Base-by-base conservation (phyloP, 2,797 vertebrate genomes). In the Eidolon dupreanum region DNA sequence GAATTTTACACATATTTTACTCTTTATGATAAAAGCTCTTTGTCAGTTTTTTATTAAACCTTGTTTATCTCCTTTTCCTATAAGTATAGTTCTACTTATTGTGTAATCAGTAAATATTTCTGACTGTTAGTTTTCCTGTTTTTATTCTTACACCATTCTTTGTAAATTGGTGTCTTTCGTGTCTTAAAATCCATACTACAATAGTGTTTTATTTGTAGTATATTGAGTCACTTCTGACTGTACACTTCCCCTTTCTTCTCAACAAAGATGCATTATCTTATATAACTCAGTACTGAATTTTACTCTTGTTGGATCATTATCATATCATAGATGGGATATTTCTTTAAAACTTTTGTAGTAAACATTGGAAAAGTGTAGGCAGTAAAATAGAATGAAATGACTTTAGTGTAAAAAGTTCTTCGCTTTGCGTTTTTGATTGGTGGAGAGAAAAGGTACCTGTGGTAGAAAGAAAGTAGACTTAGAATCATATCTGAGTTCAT, bases 331-430 rank as follows among this genome's bases (percentile, higher is more conserved):
- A 71, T 79, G 11, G 36, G 22, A 6, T 75, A n/a, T 94, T 94
- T 73, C n/a, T 84, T 59, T 26, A 55, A 31, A 77, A 57, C 3
- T 88, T 70, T 94, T 74, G 51, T 74, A 71, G 70, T 87, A 63
- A 93, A 75, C 77, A 51, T 78, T 59, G 31, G 77, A 94, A 86
- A 86, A 81, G 75, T 79, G 8, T 46, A 66, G 77, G 5, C n/a
- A 77, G 20, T 84, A 66, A 78, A 78, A 28, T 55, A 78, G 24
- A 95, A 84, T 46, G 84, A 61, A 95, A 68, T 70, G 57, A 97
- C 20, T 46, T 78, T 77, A n/a, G 4, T 79, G 17, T 89, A 38
- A 86, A 88, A 59, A 73, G 24, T 73, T 28, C 75, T 83, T 93
- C 78, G 16, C 53, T 86, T 89, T 90, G 19, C 82, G 24, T 43